Evolutionary conservation across 2,797 vertebrate species (phyloP), one percentile per base, ranked within the genome.

Genomic region (Paratrypauchen microcephalus): DNA sequence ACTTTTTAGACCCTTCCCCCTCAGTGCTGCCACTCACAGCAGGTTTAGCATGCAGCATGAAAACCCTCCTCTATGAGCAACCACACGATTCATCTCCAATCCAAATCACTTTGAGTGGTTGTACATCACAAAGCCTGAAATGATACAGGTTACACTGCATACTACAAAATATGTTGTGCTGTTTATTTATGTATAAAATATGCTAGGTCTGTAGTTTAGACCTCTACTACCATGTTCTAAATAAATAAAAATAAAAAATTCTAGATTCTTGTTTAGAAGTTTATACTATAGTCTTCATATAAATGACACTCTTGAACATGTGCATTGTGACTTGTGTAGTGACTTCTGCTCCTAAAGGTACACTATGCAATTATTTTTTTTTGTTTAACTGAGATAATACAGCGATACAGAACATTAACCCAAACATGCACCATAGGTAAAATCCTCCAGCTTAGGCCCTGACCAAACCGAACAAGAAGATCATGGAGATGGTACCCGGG

Each of bases 1-100:
- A 39, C 45, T n/a, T 58, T 1, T 3, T 23, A 11, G 60, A 71
- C 79, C 75, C 75, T 45, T 56, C 68, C 63, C 78, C 77, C n/a
- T 6, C 71, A 1, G 19, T 50, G 54, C 63, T 12, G 7, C 52
- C 61, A 13, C 28, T 62, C 68, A 57, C 13, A 21, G 24, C 21
- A 56, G 23, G 7, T 45, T 45, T 15, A 45, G 41, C 39, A 13
- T 41, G 9, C 7, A n/a, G 6, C 19, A 52, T 52, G 52, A 23
- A 3, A 55, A 55, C 21, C n/a, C n/a, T 15, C 41, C 28, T 6
- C 9, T 21, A 39, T 6, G 19, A 36, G 24, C 3, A 70, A 56
- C 56, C 65, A 56, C 55, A 56, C 6, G 12, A 56, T 56, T 13
- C 23, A 56, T 18, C 11, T 13, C 41, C 12, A 15, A 16, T 45